A percentile compares a stretch with the other conserved stretches of the same genome.
Evolutionary conservation across 2,888 invertebrate species (phyloP).

Genomic region (Tricholauxania praeusta): DNA sequence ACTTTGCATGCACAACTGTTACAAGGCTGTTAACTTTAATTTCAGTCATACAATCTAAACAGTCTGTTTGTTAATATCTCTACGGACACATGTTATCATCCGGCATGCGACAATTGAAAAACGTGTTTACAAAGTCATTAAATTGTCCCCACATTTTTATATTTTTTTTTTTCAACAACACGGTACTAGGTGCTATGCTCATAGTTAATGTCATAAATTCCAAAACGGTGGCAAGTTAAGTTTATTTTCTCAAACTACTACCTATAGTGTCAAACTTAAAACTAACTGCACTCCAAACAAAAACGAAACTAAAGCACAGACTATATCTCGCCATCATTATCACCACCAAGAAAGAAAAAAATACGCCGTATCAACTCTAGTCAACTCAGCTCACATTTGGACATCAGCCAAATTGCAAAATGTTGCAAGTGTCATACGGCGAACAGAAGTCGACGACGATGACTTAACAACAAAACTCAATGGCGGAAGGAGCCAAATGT

Average conservation of each 20-base stretch:
- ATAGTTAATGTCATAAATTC: slow-evolving; percentile 34
- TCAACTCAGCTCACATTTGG: slow-evolving; percentile 37
- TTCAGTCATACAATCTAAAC: too few species aligned
- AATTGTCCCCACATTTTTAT: background rate
- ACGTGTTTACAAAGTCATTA: slow-evolving; percentile 16
- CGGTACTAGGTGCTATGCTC: background rate
- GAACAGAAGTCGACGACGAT: background rate
- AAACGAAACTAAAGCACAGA: background rate
- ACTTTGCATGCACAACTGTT: too few species aligned
- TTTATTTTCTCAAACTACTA: slow-evolving; percentile 2
- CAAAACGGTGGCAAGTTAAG: slow-evolving; percentile 25
- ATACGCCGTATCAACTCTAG: background rate
- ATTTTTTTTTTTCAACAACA: background rate
- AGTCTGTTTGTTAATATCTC: too few species aligned
- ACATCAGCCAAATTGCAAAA: slow-evolving; percentile 44
- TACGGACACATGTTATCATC: slow-evolving; percentile 10
- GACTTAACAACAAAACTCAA: slow-evolving; percentile 12
- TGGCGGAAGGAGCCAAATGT: slow-evolving; percentile 27
- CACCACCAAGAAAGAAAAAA: background rate
- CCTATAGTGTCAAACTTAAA: background rate
- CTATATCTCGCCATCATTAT: background rate
- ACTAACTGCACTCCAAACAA: background rate
- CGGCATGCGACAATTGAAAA: slow-evolving; percentile 20
- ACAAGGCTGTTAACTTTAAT: too few species aligned
- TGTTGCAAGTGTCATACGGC: slow-evolving; percentile 33